Evolutionary conservation across 1,140 invertebrate species (phyloP), one percentile per base, ranked within the genome.

Genomic region (Diuraphis noxia): DNA sequence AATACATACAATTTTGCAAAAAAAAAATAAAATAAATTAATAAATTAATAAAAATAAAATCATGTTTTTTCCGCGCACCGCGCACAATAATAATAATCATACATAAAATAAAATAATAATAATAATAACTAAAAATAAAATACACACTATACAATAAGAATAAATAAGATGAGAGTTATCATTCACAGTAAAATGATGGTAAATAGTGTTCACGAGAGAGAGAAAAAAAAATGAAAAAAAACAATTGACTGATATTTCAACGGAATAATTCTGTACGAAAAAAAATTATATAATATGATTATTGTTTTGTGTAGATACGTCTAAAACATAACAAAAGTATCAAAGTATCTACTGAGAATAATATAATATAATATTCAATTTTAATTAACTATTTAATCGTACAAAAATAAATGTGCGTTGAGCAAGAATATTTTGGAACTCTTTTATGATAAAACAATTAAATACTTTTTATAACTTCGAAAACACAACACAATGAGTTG

Each of bases 101-200:
- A 88, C 49, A 88, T 63, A 63, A 43, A 89, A 89, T 89, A 81
- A 79, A 91, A 91, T 91, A 91, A 46, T 88, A 87, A 88, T 88
- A 88, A 88, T 79, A 90, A 91, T 91, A 91, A 91, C 89, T 91
- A 91, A 49, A 90, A 91, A 91, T 91, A 91, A 91, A 91, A 91
- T 91, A 91, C 89, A 91, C 36, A 91, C 89, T 91, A 91, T 91
- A 91, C 89, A 91, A 91, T 91, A 91, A 91, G 89, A 91, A 91
- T 91, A 91, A 91, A 91, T 91, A 81, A 81, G 77, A 82, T 91
- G 89, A 91, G 49, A 91, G 21, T 79, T 43, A 90, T 77, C 41
- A 34, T 82, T 81, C 56, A 4, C 34, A 17, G 49, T n/a, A n/a
- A 56, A 88, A 56, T 25, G 36, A 88, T 88, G 49, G 36, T 38